Evolutionary conservation across 1,140 invertebrate genomes (phyloP).

Genomic region (Andrena cerasifolii): DNA sequence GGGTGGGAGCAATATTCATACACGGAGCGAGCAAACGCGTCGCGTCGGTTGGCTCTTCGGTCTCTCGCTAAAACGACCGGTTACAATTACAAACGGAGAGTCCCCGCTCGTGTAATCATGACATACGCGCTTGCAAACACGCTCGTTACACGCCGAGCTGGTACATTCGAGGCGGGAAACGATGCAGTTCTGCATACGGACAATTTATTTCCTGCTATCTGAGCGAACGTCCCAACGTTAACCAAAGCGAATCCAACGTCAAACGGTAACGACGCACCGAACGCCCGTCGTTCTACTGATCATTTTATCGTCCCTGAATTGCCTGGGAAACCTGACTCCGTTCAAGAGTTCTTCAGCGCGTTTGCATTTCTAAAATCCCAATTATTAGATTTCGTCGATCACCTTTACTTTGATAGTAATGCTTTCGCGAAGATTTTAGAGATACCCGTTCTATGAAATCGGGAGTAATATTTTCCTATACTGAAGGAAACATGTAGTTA

Average conservation of each 20-base stretch:
- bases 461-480: too few relatives aligned
- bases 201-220: constrained; percentile 46
- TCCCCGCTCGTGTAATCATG: constrained; percentile 43
- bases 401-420: too few relatives aligned
- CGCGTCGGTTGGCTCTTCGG: neutral
- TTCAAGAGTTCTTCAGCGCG: neutral
- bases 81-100: constrained; percentile 36
- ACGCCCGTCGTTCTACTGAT: constrained; percentile 3
- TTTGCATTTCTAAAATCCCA: neutral
- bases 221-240: constrained; percentile 35
- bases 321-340: neutral
- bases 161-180: constrained; percentile 5
- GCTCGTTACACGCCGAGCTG: constrained; percentile 33
- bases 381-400: neutral
- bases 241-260: constrained; percentile 33
- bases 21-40: neutral
- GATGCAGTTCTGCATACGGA: neutral
- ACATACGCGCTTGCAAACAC: constrained; percentile 45
- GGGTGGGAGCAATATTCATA: constrained; percentile 6
- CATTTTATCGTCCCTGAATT: constrained; percentile 7
- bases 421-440: too few relatives aligned
- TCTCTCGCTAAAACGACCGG: constrained; percentile 14
- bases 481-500: too few relatives aligned
- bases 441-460: too few relatives aligned
- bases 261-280: constrained; percentile 22